phyloP scores from a whole-genome alignment of 2,797 vertebrate genomes.

The Pogonophryne albipinna region DNA sequence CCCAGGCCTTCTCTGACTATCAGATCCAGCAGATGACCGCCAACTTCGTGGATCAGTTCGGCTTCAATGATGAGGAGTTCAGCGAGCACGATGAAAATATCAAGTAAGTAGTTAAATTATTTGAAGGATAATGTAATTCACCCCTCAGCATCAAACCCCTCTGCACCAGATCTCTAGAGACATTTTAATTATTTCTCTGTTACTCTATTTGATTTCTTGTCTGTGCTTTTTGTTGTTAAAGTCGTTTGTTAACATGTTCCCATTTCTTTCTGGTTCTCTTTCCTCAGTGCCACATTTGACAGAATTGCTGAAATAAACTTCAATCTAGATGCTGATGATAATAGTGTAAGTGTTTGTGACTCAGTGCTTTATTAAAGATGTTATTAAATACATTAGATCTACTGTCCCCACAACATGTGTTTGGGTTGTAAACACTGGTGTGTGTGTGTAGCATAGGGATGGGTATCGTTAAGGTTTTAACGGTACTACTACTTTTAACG shows the following conservation, averaged over 20 bases:
- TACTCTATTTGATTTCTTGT: neutral
- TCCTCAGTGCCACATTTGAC: constrained; percentile 92
- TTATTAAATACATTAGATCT: neutral
- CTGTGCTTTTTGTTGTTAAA: neutral
- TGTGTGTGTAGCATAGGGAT: too few relatives aligned
- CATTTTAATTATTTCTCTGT: neutral
- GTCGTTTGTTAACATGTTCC: neutral
- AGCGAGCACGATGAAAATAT: constrained; percentile 96
- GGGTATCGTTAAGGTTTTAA: too few relatives aligned
- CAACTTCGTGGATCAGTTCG: constrained; percentile 97
- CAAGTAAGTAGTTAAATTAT: constrained; percentile 84
- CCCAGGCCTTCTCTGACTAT: constrained; percentile 98
- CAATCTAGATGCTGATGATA: constrained; percentile 93
- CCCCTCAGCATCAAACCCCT: neutral
- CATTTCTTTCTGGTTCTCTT: constrained; percentile 8
- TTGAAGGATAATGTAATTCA: neutral
- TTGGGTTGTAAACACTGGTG: neutral
- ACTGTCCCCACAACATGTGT: neutral
- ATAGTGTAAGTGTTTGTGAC: constrained; percentile 89
- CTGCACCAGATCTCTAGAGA: neutral
- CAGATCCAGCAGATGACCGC: constrained; percentile 99
- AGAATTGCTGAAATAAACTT: constrained; percentile 98
- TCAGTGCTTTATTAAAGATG: too few relatives aligned
- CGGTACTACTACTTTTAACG: too few relatives aligned
- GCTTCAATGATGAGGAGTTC: constrained; percentile 98